These are phyloP conservation scores for Lagodon rhomboides DNA, from an alignment of 2,797 vertebrate species.

Conservation along the genomic window DNA sequence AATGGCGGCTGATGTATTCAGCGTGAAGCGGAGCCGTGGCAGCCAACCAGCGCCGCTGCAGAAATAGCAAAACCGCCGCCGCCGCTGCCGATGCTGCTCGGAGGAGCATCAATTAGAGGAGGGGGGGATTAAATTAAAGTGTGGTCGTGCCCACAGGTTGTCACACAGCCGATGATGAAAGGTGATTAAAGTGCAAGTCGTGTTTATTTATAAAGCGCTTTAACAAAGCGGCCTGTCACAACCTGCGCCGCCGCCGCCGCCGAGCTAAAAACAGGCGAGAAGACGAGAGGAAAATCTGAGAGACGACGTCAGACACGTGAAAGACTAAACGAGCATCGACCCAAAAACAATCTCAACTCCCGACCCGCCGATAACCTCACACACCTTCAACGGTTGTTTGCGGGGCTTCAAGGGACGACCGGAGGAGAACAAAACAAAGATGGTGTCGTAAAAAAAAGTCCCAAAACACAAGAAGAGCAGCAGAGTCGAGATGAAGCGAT, in stretches of 20 bases:
- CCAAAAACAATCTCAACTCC: constrained; percentile 13
- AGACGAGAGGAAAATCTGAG: constrained; percentile 14
- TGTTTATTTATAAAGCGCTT: constrained; percentile 63
- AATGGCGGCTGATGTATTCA: constrained; percentile 57
- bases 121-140: constrained; percentile 52
- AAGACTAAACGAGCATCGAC: constrained; percentile 19
- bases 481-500: background rate
- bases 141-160: constrained; percentile 57
- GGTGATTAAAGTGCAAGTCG: constrained; percentile 56
- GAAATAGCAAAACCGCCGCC: constrained; percentile 54
- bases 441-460: background rate
- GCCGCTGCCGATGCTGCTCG: constrained; percentile 10
- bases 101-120: constrained; percentile 53
- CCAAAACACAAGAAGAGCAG: background rate
- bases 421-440: background rate
- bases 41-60: constrained; percentile 52
- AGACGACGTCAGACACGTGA: constrained; percentile 33
- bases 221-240: constrained; percentile 42
- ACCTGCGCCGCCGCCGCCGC: constrained; percentile 1
- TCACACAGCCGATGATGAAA: constrained; percentile 56
- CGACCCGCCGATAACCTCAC: constrained; percentile 33
- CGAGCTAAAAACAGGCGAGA: constrained; percentile 18
- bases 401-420: constrained; percentile 4
- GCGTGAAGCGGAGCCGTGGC: constrained; percentile 55
- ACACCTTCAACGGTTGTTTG: constrained; percentile 12